These are phyloP conservation scores for Thyatira batis DNA, from an alignment of 2,888 invertebrate species.

Conservation along the genomic window DNA sequence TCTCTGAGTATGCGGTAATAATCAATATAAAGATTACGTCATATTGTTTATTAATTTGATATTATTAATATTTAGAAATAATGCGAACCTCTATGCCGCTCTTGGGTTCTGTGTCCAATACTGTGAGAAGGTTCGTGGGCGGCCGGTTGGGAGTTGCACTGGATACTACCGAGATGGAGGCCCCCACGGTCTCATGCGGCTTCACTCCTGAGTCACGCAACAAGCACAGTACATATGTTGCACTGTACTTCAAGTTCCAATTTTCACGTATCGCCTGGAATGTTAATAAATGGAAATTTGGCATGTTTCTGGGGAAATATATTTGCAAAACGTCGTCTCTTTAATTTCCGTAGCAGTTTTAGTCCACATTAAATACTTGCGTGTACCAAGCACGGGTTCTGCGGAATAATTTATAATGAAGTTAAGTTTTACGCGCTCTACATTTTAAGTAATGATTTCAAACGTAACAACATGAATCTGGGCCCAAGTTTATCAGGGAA, in stretches of 20 bases:
- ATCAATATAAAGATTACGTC: not conserved
- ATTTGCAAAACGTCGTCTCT: not conserved
- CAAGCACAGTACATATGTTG: slow-evolving; percentile 93
- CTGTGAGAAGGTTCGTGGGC: slow-evolving; percentile 65
- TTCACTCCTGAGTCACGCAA: slow-evolving; percentile 85
- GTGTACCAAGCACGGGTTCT: not conserved
- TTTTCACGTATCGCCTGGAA: slow-evolving; percentile 92
- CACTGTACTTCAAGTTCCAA: slow-evolving; percentile 96
- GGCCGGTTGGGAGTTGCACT: slow-evolving; percentile 44
- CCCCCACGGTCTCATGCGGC: slow-evolving; percentile 69
- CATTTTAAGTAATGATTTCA: not conserved
- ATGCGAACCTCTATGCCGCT: slow-evolving; percentile 58
- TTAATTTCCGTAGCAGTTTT: not conserved
- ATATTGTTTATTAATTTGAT: not conserved
- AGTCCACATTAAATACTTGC: not conserved
- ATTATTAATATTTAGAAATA: not conserved
- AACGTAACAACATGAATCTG: not conserved
- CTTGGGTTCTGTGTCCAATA: slow-evolving; percentile 66
- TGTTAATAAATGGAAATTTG: slow-evolving; percentile 39
- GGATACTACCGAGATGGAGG: slow-evolving; percentile 63
- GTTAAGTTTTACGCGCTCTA: not conserved
- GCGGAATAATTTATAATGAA: not conserved
- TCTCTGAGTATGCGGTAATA: not conserved
- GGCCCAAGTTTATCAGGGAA: not conserved
- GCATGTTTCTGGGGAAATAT: slow-evolving; percentile 13